These are phyloP conservation scores for Eupithecia vulgata DNA, from an alignment of 2,888 invertebrate species.

Conservation along the genomic window DNA sequence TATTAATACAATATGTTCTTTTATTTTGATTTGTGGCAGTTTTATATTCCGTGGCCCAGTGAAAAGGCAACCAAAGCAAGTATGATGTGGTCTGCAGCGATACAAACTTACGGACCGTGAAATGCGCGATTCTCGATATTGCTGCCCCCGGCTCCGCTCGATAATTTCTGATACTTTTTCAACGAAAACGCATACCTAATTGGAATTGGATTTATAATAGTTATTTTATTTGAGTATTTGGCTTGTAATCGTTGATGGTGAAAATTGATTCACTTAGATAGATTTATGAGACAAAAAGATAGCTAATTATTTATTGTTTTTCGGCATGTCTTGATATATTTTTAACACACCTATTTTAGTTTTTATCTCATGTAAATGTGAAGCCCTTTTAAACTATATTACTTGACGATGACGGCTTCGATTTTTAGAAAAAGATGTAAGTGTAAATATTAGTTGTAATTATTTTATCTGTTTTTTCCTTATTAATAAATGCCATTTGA, in stretches of 20 bases:
- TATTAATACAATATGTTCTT: neutral
- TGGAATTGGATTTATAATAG: slow-evolving; percentile 38
- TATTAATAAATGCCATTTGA: too few species aligned
- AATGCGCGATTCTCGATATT: slow-evolving; percentile 76
- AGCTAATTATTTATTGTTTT: neutral
- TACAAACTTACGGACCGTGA: slow-evolving; percentile 79
- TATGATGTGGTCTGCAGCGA: slow-evolving; percentile 26
- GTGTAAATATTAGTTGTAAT: too few species aligned
- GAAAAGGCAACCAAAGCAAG: neutral
- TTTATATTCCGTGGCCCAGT: neutral
- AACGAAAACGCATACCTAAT: slow-evolving; percentile 46
- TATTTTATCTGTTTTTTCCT: too few species aligned
- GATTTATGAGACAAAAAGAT: slow-evolving; percentile 1
- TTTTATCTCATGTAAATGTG: neutral
- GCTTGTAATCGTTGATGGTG: neutral
- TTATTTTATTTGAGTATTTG: slow-evolving; percentile 25
- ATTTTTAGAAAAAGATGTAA: too few species aligned
- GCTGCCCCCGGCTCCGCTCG: slow-evolving; percentile 64
- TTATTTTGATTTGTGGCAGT: neutral
- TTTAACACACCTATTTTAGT: neutral
- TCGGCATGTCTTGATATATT: neutral
- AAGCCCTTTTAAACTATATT: neutral
- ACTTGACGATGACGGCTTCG: too few species aligned
- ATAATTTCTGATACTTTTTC: slow-evolving; percentile 64
- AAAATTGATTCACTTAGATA: neutral